A percentile compares a stretch with the other conserved stretches of the same genome.
phyloP scores from a whole-genome alignment of 2,888 invertebrate species.

The Myathropa florea region DNA sequence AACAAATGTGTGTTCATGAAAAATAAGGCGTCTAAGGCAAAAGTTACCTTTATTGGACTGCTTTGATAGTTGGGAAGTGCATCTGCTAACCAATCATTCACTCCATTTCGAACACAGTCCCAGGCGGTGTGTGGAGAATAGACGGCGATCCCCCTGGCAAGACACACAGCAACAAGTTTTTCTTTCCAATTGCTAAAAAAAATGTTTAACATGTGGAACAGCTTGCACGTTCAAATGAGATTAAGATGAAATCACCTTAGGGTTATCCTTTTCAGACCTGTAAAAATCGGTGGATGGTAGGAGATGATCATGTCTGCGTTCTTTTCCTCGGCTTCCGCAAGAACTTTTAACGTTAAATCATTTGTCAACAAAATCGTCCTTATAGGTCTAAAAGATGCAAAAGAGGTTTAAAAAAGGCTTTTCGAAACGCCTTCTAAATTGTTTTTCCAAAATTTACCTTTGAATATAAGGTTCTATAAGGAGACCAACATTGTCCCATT shows the following conservation, averaged over 20 bases:
- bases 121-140: slow-evolving; percentile 97
- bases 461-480: slow-evolving; percentile 89
- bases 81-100: slow-evolving; percentile 95
- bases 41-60: slow-evolving; percentile 73
- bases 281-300: slow-evolving; percentile 98
- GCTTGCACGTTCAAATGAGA: not conserved
- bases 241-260: slow-evolving; percentile 83
- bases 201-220: not conserved
- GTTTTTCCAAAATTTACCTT: slow-evolving; percentile 77
- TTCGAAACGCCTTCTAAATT: not conserved
- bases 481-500: slow-evolving; percentile 97
- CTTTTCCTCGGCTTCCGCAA: slow-evolving; percentile 88
- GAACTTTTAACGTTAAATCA: slow-evolving; percentile 93
- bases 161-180: slow-evolving; percentile 88
- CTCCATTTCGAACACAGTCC: slow-evolving; percentile 91
- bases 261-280: slow-evolving; percentile 89
- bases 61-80: slow-evolving; percentile 73
- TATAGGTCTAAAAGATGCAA: slow-evolving; percentile 79
- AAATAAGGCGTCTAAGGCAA: not conserved
- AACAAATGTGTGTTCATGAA: not conserved
- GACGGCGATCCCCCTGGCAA: slow-evolving; percentile 92
- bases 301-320: slow-evolving; percentile 91
- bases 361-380: slow-evolving; percentile 91
- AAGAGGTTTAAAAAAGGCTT: not conserved
- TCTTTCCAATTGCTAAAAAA: slow-evolving; percentile 87